Evolutionary conservation across 2,888 invertebrate genomes (phyloP).

Genomic region (Microctonus brassicae): DNA sequence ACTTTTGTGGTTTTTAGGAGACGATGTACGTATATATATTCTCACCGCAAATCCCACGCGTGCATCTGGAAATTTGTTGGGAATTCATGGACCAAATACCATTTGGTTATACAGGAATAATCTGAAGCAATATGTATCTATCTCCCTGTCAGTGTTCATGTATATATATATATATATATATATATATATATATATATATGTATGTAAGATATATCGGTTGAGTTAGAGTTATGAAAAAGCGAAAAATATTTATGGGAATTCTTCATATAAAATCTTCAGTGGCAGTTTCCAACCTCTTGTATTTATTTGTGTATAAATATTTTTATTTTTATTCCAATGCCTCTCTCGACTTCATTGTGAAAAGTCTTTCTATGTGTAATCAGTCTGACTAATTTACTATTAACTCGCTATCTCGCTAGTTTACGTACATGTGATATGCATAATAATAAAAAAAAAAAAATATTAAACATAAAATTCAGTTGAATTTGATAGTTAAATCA

Average conservation of each 20-base stretch:
- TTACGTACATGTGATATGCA: background rate
- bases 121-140: slow-evolving; percentile 36
- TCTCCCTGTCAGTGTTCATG: no score
- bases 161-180: no score
- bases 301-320: slow-evolving; percentile 19
- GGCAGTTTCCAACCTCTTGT: background rate
- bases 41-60: slow-evolving; percentile 40
- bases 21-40: no score
- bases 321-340: slow-evolving; percentile 22
- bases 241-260: slow-evolving; percentile 34
- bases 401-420: background rate
- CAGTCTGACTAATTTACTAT: background rate
- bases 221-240: slow-evolving; percentile 34
- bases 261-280: slow-evolving; percentile 18
- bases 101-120: slow-evolving; percentile 37
- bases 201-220: slow-evolving; percentile 22
- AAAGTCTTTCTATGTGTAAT: background rate
- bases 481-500: background rate
- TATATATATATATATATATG: no score
- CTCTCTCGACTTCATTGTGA: background rate
- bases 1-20: slow-evolving; percentile 16
- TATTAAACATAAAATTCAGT: background rate
- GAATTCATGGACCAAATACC: slow-evolving; percentile 42
- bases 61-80: slow-evolving; percentile 42
- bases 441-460: background rate